Percentiles rank a stretch among this genome's conserved stretches.
Evolutionary conservation across 2,888 invertebrate genomes (phyloP).

Genomic region (Deilephila elpenor): DNA sequence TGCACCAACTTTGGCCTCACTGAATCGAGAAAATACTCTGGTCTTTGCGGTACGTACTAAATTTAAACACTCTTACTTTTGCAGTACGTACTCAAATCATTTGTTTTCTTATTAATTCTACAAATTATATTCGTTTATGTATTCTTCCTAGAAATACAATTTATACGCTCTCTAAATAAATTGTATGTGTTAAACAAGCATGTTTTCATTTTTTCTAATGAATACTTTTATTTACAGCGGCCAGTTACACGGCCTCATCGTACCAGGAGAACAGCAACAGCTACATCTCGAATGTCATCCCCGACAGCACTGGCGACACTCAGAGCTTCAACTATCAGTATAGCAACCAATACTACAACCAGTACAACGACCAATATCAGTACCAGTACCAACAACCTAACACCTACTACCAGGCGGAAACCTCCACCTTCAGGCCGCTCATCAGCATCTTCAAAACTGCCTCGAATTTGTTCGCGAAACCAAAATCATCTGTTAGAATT

Average conservation of each 20-base stretch:
- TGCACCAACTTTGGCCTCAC: constrained; percentile 89
- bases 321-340: constrained; percentile 73
- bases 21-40: constrained; percentile 89
- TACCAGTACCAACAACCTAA: constrained; percentile 67
- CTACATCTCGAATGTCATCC: constrained; percentile 83
- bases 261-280: constrained; percentile 77
- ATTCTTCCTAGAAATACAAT: neutral
- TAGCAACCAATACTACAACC: constrained; percentile 69
- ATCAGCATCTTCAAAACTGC: constrained; percentile 79
- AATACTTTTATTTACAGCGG: constrained; percentile 62
- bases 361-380: constrained; percentile 70
- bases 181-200: neutral
- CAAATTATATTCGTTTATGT: neutral
- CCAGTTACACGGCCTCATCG: constrained; percentile 71
- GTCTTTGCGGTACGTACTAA: constrained; percentile 89
- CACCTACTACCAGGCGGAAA: constrained; percentile 63
- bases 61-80: constrained; percentile 25
- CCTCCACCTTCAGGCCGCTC: constrained; percentile 76
- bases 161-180: constrained; percentile 5
- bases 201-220: constrained; percentile 17
- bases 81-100: neutral
- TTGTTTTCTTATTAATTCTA: neutral
- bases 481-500: constrained; percentile 75
- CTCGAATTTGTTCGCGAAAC: constrained; percentile 71
- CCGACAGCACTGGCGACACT: constrained; percentile 79